phyloP scores from a whole-genome alignment of 1,140 invertebrate genomes.

The Notospermus geniculatus region DNA sequence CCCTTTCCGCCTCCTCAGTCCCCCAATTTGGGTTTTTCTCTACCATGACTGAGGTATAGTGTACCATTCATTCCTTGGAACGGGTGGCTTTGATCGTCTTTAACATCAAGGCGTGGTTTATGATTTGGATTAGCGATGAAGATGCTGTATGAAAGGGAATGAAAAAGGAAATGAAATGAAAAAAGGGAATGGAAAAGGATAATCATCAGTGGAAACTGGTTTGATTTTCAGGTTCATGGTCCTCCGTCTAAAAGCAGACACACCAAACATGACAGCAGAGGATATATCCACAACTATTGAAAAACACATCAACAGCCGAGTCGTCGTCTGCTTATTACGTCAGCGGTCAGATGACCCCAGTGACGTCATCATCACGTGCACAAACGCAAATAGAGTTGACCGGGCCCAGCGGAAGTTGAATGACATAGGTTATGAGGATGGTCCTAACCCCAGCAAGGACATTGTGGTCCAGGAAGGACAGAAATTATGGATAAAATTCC shows the following conservation, averaged over 20 bases:
- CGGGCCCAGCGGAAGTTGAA: constrained; percentile 23
- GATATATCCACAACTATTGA: constrained; percentile 22
- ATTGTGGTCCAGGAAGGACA: constrained; percentile 39
- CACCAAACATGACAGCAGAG: constrained; percentile 20
- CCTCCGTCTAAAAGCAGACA: constrained; percentile 25
- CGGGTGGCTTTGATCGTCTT: no score
- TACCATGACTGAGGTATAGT: no score
- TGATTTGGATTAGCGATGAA: no score
- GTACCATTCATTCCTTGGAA: no score
- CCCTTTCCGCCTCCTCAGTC: no score
- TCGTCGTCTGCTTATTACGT: constrained; percentile 28
- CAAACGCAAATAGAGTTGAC: constrained; percentile 17
- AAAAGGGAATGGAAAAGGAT: no score
- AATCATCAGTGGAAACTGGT: no score
- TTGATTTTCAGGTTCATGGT: constrained; percentile 24
- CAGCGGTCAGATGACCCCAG: constrained; percentile 28
- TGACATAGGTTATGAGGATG: constrained; percentile 34
- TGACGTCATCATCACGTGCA: constrained; percentile 27
- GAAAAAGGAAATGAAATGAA: no score
- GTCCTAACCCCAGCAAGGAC: constrained; percentile 31
- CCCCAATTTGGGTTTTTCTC: no score
- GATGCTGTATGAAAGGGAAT: no score
- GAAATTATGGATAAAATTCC: constrained; percentile 31
- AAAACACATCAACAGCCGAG: constrained; percentile 18
- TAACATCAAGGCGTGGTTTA: no score